These are phyloP conservation scores for Equus quagga DNA, from an alignment of 2,113 vertebrate genomes.

Conservation along the genomic window DNA sequence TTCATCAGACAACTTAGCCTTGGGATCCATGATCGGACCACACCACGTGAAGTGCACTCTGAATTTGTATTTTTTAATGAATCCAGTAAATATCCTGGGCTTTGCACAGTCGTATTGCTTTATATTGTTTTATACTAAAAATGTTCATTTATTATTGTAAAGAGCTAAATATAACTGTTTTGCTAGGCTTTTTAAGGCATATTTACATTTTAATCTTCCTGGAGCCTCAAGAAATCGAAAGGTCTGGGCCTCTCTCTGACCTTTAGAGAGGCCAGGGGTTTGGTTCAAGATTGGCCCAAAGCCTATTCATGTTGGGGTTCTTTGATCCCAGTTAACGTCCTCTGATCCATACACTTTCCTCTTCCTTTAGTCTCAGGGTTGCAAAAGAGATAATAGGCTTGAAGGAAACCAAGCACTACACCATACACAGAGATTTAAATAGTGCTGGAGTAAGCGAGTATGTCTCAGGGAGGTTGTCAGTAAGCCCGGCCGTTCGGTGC, in stretches of 20 bases:
- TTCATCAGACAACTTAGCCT: neutral
- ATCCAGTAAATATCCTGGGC: neutral
- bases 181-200: neutral
- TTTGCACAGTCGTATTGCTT: neutral
- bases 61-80: neutral
- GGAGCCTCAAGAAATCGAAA: neutral
- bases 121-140: neutral
- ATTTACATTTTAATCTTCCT: constrained; percentile 37
- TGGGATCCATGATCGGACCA: neutral
- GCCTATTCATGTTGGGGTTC: neutral
- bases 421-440: constrained; percentile 3
- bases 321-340: neutral
- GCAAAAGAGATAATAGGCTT: neutral
- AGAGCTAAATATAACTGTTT: neutral
- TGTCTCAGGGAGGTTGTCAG: constrained; percentile 24
- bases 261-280: neutral
- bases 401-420: neutral
- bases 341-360: neutral
- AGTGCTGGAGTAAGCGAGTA: constrained; percentile 3
- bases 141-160: neutral
- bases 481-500: neutral
- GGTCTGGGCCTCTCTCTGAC: neutral
- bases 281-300: neutral
- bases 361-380: neutral
- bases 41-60: neutral